phyloP scores from a whole-genome alignment of 2,888 invertebrate species.

The Tenthredo distinguenda region DNA sequence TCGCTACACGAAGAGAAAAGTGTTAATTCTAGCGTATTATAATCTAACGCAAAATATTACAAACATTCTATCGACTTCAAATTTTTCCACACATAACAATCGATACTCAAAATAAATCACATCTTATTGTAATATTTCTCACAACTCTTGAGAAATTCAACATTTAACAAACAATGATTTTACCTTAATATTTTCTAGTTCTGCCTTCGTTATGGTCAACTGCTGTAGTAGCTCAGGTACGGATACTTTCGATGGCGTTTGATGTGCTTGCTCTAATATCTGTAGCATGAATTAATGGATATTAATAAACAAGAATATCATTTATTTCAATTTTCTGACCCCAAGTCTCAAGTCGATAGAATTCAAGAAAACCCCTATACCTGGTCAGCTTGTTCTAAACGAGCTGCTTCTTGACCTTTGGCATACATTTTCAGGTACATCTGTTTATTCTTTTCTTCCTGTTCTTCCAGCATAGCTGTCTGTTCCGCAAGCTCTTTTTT shows the following conservation, averaged over 20 bases:
- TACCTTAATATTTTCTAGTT: conserved; percentile 93
- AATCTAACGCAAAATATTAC: conserved; percentile 40
- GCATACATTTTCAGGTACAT: conserved; percentile 91
- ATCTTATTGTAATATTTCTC: not conserved
- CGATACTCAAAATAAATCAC: conserved; percentile 37
- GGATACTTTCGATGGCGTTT: conserved; percentile 85
- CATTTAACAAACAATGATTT: conserved; percentile 68
- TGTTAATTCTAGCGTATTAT: conserved; percentile 41
- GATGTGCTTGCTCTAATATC: conserved; percentile 76
- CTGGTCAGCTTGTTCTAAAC: conserved; percentile 85
- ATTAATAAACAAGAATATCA: not conserved
- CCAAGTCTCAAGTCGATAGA: not conserved
- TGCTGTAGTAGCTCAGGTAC: conserved; percentile 91
- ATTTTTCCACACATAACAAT: conserved; percentile 1
- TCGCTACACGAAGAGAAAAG: conserved; percentile 11
- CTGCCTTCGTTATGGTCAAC: conserved; percentile 90
- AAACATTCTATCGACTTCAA: conserved; percentile 34
- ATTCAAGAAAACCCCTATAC: conserved; percentile 74
- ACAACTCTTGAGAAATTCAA: not conserved
- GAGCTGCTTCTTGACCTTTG: conserved; percentile 90
- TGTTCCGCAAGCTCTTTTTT: conserved; percentile 85
- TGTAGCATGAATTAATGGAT: conserved; percentile 54
- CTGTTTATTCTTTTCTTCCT: conserved; percentile 87
- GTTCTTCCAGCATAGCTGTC: conserved; percentile 83
- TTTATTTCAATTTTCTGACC: not conserved